Evolutionary conservation across 2,797 vertebrate genomes (phyloP).

Genomic region (Sarcophilus harrisii): DNA sequence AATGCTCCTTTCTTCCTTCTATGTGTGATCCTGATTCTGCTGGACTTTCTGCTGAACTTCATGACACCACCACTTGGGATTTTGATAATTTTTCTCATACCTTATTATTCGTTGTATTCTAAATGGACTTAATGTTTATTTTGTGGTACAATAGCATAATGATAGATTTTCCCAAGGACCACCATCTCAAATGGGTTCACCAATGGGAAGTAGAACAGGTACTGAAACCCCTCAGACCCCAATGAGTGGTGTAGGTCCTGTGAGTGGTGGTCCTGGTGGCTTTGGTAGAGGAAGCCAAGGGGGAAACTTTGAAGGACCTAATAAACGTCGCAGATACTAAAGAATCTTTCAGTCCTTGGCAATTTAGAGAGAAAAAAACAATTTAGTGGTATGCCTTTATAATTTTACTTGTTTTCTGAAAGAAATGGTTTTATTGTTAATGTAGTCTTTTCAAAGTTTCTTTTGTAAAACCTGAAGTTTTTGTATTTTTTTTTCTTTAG

Average conservation of each 20-base stretch:
- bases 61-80: slow-evolving; percentile 87
- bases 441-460: slow-evolving; percentile 85
- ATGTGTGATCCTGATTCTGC: slow-evolving; percentile 90
- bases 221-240: slow-evolving; percentile 91
- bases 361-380: slow-evolving; percentile 76
- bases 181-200: slow-evolving; percentile 90
- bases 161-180: slow-evolving; percentile 93
- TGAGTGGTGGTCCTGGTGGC: slow-evolving; percentile 89
- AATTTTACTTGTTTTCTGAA: slow-evolving; percentile 86
- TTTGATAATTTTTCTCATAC: slow-evolving; percentile 85
- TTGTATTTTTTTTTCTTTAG: slow-evolving; percentile 86
- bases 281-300: slow-evolving; percentile 93
- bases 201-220: slow-evolving; percentile 91
- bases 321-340: slow-evolving; percentile 95
- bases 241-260: slow-evolving; percentile 88
- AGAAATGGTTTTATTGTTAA: slow-evolving; percentile 87
- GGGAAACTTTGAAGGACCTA: slow-evolving; percentile 93
- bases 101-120: slow-evolving; percentile 82
- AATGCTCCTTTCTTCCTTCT: slow-evolving; percentile 92
- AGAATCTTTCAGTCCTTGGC: slow-evolving; percentile 82
- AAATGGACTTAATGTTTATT: slow-evolving; percentile 85
- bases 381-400: slow-evolving; percentile 86
- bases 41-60: slow-evolving; percentile 89
- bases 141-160: slow-evolving; percentile 88
- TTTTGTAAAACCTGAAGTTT: slow-evolving; percentile 85